phyloP scores from a whole-genome alignment of 64 coral and sea anemone species.

The Pachyseris speciosa region DNA sequence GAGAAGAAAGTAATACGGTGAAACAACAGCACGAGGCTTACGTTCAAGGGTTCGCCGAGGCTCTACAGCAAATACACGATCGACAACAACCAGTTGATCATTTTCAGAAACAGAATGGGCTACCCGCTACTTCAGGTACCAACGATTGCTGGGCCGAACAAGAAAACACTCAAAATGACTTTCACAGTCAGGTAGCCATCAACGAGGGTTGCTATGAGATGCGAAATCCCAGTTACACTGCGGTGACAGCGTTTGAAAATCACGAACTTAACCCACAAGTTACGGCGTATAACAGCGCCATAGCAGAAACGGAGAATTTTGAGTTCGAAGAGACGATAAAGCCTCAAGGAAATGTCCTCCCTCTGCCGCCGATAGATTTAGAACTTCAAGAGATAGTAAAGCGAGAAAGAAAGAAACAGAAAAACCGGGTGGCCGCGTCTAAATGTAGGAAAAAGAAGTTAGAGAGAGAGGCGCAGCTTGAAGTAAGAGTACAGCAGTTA shows the following conservation, averaged over 20 bases:
- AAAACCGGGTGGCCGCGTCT: constrained; percentile 96
- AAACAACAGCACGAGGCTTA: constrained; percentile 88
- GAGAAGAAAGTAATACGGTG: constrained; percentile 64
- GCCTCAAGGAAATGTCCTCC: constrained; percentile 55
- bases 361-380: constrained; percentile 95
- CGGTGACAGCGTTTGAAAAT: constrained; percentile 1
- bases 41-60: constrained; percentile 89
- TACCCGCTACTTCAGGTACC: constrained; percentile 12
- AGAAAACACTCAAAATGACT: not conserved
- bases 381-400: constrained; percentile 98
- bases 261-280: constrained; percentile 29
- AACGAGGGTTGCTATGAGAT: not conserved
- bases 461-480: constrained; percentile 96
- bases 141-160: constrained; percentile 15
- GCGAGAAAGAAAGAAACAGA: constrained; percentile 96
- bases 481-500: constrained; percentile 95
- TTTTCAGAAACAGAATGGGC: constrained; percentile 34
- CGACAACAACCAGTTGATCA: constrained; percentile 57
- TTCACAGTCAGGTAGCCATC: constrained; percentile 13
- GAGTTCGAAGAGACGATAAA: constrained; percentile 38
- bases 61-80: constrained; percentile 87
- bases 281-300: not conserved
- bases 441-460: constrained; percentile 99
- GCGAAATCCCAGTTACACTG: not conserved
- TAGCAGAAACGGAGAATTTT: constrained; percentile 38